Base-by-base conservation (phyloP, 2,888 invertebrate species). In the Hydraecia micacea region DNA sequence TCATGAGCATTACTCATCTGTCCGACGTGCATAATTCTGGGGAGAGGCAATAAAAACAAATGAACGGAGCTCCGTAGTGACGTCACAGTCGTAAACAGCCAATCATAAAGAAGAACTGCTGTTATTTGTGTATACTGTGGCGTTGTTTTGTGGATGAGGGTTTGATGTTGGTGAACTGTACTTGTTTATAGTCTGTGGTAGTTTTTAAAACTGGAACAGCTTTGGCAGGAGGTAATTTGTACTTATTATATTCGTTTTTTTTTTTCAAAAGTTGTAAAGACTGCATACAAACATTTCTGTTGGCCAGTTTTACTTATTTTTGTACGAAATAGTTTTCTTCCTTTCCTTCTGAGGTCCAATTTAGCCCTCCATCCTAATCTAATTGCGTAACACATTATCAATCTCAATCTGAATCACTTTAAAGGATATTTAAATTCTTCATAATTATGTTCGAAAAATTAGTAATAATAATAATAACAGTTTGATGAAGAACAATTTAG, bases 41-140 rank as follows among this genome's bases (percentile, higher is more conserved):
- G 75, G 66, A 42, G 58, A 72, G 65, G 66, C 60, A 25, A 67
- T 79, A 79, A 82, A 81, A 79, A 79, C 70, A 82, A 83, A 82
- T 83, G 62, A 83, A 79, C 62, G 32, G 55, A n/a, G 70, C 55
- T 67, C 46, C 8, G n/a, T 18, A 36, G 46, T 73, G 78, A 81
- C 82, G 72, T 69, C 63, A 58, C 13, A 28, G 67, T 60, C 82
- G 42, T 81, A 77, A 82, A 81, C 81, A 81, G 70, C 77, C 60
- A 81, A 81, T 81, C 80, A 49, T 80, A 71, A 76, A 80, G 67
- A 67, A 32, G 70, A 46, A 76, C 66, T 71, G 28, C 69, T 58
- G 58, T 79, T 79, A 32, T 79, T 73, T 55, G 46, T 49, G n/a
- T 66, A 49, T n/a, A 39, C 72, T 73, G 65, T 49, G 46, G 52